Evolutionary conservation across 2,797 vertebrate genomes (phyloP).

Genomic region (Buceros bicornis): DNA sequence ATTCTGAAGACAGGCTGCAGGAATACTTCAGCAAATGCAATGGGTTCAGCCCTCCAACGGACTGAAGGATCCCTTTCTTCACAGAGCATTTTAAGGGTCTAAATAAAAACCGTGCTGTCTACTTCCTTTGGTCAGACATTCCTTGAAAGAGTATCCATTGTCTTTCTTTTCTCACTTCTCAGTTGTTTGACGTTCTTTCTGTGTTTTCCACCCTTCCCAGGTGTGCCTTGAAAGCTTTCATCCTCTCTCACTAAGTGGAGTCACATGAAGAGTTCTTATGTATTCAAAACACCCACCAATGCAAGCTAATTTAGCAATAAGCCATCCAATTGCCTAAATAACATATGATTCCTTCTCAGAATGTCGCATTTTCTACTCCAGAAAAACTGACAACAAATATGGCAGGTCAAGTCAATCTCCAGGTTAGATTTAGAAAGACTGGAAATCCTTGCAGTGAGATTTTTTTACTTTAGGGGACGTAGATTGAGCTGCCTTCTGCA

Average conservation of each 20-base stretch:
- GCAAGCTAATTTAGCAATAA: not conserved
- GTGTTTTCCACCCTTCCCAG: fast-evolving
- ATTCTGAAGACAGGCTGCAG: not conserved
- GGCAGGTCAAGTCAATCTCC: not conserved
- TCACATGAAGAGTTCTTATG: not conserved
- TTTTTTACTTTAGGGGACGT: not conserved
- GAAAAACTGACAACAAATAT: not conserved
- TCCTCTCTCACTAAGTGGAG: not conserved
- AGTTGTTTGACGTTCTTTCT: not conserved
- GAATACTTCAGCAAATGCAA: not conserved
- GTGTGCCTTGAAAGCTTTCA: not conserved
- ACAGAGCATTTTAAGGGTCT: not conserved
- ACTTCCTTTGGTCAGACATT: not conserved
- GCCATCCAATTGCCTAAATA: not conserved
- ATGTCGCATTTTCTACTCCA: not conserved
- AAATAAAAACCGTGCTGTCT: not conserved
- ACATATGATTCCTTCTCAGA: not conserved
- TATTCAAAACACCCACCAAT: not conserved
- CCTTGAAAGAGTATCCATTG: not conserved
- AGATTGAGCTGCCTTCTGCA: not conserved
- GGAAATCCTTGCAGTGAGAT: not conserved
- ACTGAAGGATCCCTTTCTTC: not conserved
- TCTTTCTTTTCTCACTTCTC: not conserved
- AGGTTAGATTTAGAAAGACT: not conserved
- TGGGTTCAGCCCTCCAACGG: not conserved